A percentile compares a stretch with the other conserved stretches of the same genome.
phyloP scores from a whole-genome alignment of 2,888 invertebrate genomes.

The Eulithis prunata region DNA sequence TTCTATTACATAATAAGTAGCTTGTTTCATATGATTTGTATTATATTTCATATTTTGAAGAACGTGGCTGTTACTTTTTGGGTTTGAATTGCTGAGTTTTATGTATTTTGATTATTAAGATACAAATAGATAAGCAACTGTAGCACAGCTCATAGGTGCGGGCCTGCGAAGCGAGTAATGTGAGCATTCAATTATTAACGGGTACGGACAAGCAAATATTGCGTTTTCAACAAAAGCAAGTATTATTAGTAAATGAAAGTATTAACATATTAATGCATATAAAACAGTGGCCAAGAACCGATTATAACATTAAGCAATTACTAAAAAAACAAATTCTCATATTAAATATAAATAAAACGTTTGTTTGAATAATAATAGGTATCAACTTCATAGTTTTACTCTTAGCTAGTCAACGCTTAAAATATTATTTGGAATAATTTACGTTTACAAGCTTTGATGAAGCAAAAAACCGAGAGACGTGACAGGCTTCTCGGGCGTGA shows the following conservation, averaged over 20 bases:
- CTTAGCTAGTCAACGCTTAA: too few relatives aligned
- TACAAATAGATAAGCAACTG: constrained; percentile 6
- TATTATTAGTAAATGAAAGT: not conserved
- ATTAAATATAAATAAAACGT: too few relatives aligned
- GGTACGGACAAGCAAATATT: not conserved
- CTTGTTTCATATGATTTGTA: constrained; percentile 22
- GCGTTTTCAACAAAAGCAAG: not conserved
- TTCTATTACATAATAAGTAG: constrained; percentile 18
- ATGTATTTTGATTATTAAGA: constrained; percentile 21
- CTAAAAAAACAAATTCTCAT: too few relatives aligned
- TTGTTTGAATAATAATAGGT: too few relatives aligned
- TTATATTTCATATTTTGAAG: constrained; percentile 8
- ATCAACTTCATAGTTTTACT: too few relatives aligned
- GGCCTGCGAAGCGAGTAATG: constrained; percentile 25
- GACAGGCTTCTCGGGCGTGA: too few relatives aligned
- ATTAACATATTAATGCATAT: not conserved
- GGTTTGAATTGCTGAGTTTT: constrained; percentile 24
- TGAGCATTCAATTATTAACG: constrained; percentile 1
- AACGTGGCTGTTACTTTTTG: not conserved
- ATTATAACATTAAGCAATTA: too few relatives aligned
- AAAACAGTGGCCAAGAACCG: too few relatives aligned
- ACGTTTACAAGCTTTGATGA: too few relatives aligned
- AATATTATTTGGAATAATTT: too few relatives aligned
- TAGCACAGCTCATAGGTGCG: constrained; percentile 8
- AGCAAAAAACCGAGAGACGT: too few relatives aligned